Percentiles rank a stretch among this genome's conserved stretches.
These are phyloP conservation scores for Cheiracanthium punctorium DNA, from an alignment of 2,888 invertebrate species.

Conservation along the genomic window DNA sequence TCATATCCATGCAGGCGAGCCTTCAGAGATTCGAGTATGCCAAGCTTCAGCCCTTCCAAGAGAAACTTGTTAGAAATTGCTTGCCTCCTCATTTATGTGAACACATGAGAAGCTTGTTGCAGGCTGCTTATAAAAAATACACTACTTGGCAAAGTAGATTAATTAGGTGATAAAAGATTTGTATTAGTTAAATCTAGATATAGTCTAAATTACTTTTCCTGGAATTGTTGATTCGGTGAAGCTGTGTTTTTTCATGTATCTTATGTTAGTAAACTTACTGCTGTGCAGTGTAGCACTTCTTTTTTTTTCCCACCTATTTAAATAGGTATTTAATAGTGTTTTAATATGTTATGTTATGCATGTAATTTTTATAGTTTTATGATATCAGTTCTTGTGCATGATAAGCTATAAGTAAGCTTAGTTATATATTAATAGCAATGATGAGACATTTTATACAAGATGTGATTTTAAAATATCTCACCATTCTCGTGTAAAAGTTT, in stretches of 20 bases:
- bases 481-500: too few species aligned
- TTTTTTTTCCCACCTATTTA: too few species aligned
- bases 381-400: too few species aligned
- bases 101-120: constrained; percentile 91
- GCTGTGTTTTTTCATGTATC: neutral
- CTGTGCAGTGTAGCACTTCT: neutral
- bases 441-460: too few species aligned
- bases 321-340: too few species aligned
- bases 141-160: constrained; percentile 84
- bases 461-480: too few species aligned
- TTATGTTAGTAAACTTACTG: neutral
- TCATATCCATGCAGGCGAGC: constrained; percentile 90
- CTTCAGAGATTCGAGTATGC: constrained; percentile 90
- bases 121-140: constrained; percentile 90
- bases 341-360: too few species aligned
- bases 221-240: neutral
- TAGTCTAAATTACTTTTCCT: neutral
- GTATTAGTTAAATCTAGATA: neutral
- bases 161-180: constrained; percentile 42
- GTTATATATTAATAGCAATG: too few species aligned
- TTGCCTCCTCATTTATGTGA: constrained; percentile 75
- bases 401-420: too few species aligned
- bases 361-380: too few species aligned
- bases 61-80: constrained; percentile 75
- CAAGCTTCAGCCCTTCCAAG: constrained; percentile 80